Evolutionary conservation across 2,113 vertebrate genomes (phyloP).

Genomic region (Sorex fumeus): DNA sequence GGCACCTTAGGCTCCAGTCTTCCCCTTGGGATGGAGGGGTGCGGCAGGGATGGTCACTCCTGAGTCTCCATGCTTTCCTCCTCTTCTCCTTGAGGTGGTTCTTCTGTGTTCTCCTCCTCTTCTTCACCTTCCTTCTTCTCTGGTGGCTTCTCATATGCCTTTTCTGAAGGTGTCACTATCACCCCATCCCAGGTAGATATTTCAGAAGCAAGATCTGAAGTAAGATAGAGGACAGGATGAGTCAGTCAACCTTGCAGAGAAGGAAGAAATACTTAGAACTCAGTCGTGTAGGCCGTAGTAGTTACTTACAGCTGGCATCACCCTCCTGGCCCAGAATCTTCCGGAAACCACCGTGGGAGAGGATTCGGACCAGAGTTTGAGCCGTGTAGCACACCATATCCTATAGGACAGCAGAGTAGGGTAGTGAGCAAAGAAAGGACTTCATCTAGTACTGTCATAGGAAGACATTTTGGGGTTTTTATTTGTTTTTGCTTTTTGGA

Average conservation of each 20-base stretch:
- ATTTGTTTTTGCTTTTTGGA: no score
- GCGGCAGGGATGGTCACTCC: constrained; percentile 87
- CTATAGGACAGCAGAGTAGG: constrained; percentile 79
- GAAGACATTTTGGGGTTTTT: no score
- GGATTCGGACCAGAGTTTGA: constrained; percentile 96
- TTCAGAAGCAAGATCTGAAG: constrained; percentile 93
- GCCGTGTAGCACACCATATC: constrained; percentile 99
- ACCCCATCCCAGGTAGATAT: constrained; percentile 99
- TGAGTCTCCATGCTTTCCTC: constrained; percentile 98
- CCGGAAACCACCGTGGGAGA: constrained; percentile 96
- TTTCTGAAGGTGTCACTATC: constrained; percentile 98
- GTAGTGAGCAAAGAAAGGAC: constrained; percentile 30
- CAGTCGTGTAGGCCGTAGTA: background rate
- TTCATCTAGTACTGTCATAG: background rate
- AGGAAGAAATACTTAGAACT: background rate
- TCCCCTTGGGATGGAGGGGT: background rate
- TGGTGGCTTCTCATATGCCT: constrained; percentile 97
- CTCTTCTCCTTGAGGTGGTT: constrained; percentile 92
- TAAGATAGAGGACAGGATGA: background rate
- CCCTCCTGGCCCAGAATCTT: constrained; percentile 98
- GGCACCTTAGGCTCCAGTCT: background rate
- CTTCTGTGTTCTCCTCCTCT: constrained; percentile 94
- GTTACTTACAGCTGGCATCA: constrained; percentile 95
- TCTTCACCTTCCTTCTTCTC: constrained; percentile 99
- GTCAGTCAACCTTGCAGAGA: background rate